Percentiles rank a stretch among this genome's conserved stretches.
Evolutionary conservation across 2,888 invertebrate genomes (phyloP).

Genomic region (Phragmatobia fuliginosa): DNA sequence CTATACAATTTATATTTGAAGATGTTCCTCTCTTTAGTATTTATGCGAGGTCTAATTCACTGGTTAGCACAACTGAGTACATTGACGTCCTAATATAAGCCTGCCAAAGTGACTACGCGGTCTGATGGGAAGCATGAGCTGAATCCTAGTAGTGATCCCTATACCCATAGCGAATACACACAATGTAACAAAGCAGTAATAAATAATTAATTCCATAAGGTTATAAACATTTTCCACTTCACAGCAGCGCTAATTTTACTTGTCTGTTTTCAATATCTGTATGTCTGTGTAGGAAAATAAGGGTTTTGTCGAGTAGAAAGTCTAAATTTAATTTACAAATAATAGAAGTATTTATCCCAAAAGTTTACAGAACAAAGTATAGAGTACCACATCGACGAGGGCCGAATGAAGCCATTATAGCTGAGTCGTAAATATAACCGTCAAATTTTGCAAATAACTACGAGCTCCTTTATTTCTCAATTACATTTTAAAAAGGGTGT

Average conservation of each 20-base stretch:
- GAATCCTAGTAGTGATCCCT: no score
- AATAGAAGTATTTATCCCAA: not conserved
- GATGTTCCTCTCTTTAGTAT: not conserved
- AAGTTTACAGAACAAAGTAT: not conserved
- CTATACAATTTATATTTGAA: not conserved
- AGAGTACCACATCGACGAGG: not conserved
- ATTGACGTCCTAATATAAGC: no score
- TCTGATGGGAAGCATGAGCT: no score
- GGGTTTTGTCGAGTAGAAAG: not conserved
- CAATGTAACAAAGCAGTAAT: no score
- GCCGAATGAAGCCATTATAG: not conserved
- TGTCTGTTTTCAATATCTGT: not conserved
- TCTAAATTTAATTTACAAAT: not conserved
- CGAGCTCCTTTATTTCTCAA: constrained; percentile 33
- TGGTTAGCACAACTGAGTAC: not conserved
- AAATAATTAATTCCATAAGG: no score
- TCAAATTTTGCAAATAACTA: not conserved
- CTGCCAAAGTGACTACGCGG: no score
- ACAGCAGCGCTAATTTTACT: not conserved
- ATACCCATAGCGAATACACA: no score
- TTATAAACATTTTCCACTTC: not conserved
- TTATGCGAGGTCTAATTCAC: not conserved
- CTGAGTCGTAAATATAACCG: not conserved
- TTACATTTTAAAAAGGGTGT: constrained; percentile 35
- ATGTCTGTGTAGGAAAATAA: not conserved